These are phyloP conservation scores for Coendou prehensilis DNA, from an alignment of 2,797 vertebrate species.

Conservation along the genomic window DNA sequence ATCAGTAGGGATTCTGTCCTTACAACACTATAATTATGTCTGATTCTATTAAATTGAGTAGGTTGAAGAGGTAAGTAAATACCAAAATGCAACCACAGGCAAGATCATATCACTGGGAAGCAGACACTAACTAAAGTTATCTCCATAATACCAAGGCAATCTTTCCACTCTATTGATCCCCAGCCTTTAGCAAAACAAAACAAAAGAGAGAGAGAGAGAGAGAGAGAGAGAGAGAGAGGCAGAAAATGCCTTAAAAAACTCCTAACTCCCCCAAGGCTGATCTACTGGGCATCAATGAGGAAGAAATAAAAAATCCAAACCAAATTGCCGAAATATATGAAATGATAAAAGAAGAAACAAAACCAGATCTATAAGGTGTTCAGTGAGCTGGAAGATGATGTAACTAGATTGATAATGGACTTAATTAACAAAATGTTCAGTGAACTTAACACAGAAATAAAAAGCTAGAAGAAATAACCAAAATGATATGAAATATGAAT, in stretches of 20 bases:
- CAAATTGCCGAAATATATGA: not conserved
- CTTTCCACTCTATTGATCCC: not conserved
- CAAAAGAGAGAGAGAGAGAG: too few species aligned
- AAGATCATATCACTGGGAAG: not conserved
- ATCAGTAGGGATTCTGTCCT: not conserved
- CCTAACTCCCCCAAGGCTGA: not conserved
- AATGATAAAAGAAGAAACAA: not conserved
- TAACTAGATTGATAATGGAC: not conserved
- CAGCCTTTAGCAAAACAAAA: too few species aligned
- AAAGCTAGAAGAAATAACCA: not conserved
- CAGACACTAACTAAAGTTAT: not conserved
- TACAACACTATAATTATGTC: not conserved
- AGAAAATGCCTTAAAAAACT: not conserved
- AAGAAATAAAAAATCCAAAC: not conserved
- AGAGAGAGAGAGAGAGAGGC: too few species aligned
- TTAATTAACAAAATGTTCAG: not conserved
- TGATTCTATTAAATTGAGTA: not conserved
- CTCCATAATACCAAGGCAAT: not conserved
- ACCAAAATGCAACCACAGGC: not conserved
- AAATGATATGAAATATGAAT: not conserved
- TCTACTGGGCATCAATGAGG: not conserved
- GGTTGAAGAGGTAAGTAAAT: not conserved
- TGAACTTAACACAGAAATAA: not conserved
- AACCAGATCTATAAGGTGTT: not conserved
- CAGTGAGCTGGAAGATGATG: not conserved